These are phyloP conservation scores for Cyprinodon tularosa DNA, from an alignment of 2,113 vertebrate genomes.

Conservation along the genomic window DNA sequence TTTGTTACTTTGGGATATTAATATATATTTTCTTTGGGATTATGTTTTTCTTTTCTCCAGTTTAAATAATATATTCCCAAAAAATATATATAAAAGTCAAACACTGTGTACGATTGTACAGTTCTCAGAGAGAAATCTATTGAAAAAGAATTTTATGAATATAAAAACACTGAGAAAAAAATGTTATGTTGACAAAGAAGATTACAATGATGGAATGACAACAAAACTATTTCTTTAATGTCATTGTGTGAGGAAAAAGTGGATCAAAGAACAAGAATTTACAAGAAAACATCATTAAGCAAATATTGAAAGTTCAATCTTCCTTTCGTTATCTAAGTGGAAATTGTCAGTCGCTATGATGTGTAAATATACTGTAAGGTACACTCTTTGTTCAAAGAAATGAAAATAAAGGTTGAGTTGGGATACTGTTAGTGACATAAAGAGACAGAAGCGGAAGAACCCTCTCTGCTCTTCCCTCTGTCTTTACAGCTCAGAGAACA, in stretches of 20 bases:
- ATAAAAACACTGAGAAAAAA: conserved; percentile 53
- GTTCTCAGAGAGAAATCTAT: conserved; percentile 81
- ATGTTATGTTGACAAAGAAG: conserved; percentile 37
- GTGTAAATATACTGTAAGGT: conserved; percentile 84
- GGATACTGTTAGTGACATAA: conserved; percentile 45
- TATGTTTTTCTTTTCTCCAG: conserved; percentile 66
- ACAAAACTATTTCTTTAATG: conserved; percentile 44
- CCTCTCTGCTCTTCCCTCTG: conserved; percentile 61
- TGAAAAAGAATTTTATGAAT: conserved; percentile 75
- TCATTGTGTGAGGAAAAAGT: conserved; percentile 47
- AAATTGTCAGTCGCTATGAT: conserved; percentile 76
- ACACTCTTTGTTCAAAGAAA: conserved; percentile 74
- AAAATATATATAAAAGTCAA: conserved; percentile 76
- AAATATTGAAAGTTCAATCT: conserved; percentile 66
- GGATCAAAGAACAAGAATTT: conserved; percentile 60
- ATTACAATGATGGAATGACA: conserved; percentile 24
- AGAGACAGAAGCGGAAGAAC: conserved; percentile 56
- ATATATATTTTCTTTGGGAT: conserved; percentile 79
- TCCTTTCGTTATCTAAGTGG: conserved; percentile 75
- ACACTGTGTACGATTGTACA: conserved; percentile 85
- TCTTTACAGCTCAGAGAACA: conserved; percentile 72
- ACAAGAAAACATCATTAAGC: conserved; percentile 48
- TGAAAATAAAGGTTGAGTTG: conserved; percentile 68
- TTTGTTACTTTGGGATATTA: conserved; percentile 84
- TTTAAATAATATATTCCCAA: conserved; percentile 81